Evolutionary conservation across 2,113 vertebrate species (phyloP), one percentile per base, ranked within the genome.

Genomic region (Willisornis vidua): DNA sequence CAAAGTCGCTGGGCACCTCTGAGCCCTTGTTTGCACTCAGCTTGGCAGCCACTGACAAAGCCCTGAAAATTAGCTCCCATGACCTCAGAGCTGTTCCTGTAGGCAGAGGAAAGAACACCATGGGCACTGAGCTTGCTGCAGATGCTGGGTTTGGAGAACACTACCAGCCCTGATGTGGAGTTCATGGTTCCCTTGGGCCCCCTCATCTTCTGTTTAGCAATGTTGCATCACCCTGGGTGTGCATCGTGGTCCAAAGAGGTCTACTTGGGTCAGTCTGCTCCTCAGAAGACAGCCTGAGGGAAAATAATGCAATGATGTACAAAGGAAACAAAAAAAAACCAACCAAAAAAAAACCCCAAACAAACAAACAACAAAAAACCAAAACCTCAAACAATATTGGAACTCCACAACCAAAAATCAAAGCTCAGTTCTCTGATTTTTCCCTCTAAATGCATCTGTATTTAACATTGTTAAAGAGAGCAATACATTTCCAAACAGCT

Each of bases 81-180:
- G 29, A 76, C 25, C 0, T 0, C 45, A 76, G 74, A 89, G 8
- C 39, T 51, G 55, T 89, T 48, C 33, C 41, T n/a, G 31, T 25
- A 78, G 65, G 58, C 62, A 89, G 54, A 85, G 15, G 12, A 85
- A 58, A 31, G 48, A 62, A 78, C 8, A 48, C 72, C 57, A 58
- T 1, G 8, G 55, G 22, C 65, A 46, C 39, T 20, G 52, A 87
- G 25, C 10, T 71, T 71, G 85, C 81, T 87, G 70, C 48, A 87
- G 61, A 52, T 91, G 35, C 19, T 29, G 19, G 5, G 7, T 76
- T 89, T 85, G 62, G 45, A 48, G 49, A 85, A 61, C 1, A 17
- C 12, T 0, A 3, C 28, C 57, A 67, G 62, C 28, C n/a, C 55
- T 0, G 0, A 20, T 0, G 0, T 0, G 0, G 43, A 39, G n/a